Conservation (phyloP, 2,797 vertebrate genomes). For the Synaphobranchus kaupii region DNA sequence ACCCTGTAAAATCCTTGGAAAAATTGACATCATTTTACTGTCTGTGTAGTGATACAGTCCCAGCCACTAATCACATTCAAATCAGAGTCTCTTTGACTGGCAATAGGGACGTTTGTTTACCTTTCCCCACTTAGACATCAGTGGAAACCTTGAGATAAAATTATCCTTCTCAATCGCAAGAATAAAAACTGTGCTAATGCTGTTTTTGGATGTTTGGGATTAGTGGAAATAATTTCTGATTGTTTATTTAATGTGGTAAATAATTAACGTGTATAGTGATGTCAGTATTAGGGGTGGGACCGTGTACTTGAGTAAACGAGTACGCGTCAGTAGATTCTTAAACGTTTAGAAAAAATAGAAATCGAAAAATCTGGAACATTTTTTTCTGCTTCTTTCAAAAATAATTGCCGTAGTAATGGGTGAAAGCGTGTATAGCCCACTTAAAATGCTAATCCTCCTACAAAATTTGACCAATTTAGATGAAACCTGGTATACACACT, state of each 20-base stretch:
- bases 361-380: no score
- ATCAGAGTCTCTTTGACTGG: not conserved
- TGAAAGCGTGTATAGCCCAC: no score
- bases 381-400: no score
- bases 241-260: no score
- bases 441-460: no score
- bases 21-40: conserved; percentile 12
- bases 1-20: not conserved
- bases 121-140: not conserved
- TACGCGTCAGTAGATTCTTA: no score
- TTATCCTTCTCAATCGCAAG: not conserved
- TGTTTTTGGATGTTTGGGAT: not conserved
- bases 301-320: no score
- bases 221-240: not conserved
- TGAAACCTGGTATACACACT: no score
- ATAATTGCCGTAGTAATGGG: no score
- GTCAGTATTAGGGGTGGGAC: not conserved
- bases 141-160: not conserved
- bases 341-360: no score
- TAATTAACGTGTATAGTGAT: no score
- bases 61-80: not conserved
- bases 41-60: conserved; percentile 12
- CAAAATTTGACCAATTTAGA: no score
- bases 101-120: not conserved
- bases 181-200: not conserved